Base-by-base conservation (phyloP, 2,113 vertebrate species). In the Lota lota region DNA sequence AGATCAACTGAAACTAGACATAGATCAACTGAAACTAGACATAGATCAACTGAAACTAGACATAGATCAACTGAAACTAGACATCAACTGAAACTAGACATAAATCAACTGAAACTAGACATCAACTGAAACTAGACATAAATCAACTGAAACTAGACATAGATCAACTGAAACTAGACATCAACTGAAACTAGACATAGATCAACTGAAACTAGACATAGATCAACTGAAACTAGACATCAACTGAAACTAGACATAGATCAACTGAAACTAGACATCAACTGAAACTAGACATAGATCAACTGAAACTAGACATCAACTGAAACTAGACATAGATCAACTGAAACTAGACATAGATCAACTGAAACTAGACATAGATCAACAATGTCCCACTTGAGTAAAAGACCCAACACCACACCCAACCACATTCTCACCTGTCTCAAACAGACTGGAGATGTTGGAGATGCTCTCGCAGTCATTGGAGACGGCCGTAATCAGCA, bases 381-480 rank as follows among this genome's bases (percentile, higher is more conserved):
- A 53, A 64, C 53, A n/a, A 7, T 56, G n/a, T 56, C 53, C 4
- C 14, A 14, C 53, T 56, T 47, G 8, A 47, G 7, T 47, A 47
- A 47, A 47, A 47, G 12, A 14, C 8, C 40, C 10, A 47, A 14
- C 8, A 47, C 12, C 10, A 8, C 22, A 57, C 3, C 7, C 28
- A 54, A 63, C 40, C 56, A 60, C 28, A 22, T 1, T 14, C 51
- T 17, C 74, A 92, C 92, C 85, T 82, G 92, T 93, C 40, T 90
- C 68, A 5, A 93, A 92, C 12, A 4, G 0, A 33, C 65, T 18
- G 16, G 73, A 54, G 62, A 0, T 12, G 63, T 74, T 78, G 17
- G 88, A 86, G 22, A 18, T 79, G 69, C 61, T 88, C 59, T 80
- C 68, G 8, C 92, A 93, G 85, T 73, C 68, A 0, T 78, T 73